phyloP scores from a whole-genome alignment of 1,140 invertebrate genomes.

The Drosophila takahashii region DNA sequence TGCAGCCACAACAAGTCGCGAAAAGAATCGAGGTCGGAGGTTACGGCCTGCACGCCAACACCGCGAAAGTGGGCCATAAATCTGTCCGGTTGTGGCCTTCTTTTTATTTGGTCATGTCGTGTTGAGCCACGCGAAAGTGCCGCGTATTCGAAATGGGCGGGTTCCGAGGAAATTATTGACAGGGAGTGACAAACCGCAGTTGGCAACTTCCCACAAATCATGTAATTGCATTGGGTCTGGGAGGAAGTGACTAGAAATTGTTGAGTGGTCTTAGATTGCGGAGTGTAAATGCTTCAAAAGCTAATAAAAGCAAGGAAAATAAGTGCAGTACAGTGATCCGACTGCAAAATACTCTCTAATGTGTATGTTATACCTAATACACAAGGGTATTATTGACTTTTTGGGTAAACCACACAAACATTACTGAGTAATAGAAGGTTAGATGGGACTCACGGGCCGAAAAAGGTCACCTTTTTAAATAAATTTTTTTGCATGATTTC shows the following conservation, averaged over 20 bases:
- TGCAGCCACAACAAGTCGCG: slow-evolving; percentile 64
- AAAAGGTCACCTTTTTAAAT: no score
- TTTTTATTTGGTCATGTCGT: slow-evolving; percentile 21
- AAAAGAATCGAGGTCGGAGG: slow-evolving; percentile 38
- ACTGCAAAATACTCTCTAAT: background rate
- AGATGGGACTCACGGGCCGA: no score
- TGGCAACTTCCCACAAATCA: slow-evolving; percentile 24
- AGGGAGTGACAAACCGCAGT: slow-evolving; percentile 28
- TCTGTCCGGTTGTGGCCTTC: slow-evolving; percentile 30
- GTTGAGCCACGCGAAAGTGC: slow-evolving; percentile 6
- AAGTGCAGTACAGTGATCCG: background rate
- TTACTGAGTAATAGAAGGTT: no score
- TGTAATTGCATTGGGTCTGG: slow-evolving; percentile 8
- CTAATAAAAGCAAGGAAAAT: background rate
- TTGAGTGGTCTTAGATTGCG: background rate
- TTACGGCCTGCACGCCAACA: slow-evolving; percentile 42
- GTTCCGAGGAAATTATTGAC: slow-evolving; percentile 13
- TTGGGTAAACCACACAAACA: no score
- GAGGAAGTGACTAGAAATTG: background rate
- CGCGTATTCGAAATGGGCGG: slow-evolving; percentile 4
- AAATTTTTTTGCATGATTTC: no score
- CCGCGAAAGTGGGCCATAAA: slow-evolving; percentile 40
- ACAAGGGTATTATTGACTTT: no score
- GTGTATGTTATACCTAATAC: no score
- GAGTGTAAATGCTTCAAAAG: background rate